phyloP scores from a whole-genome alignment of 2,888 invertebrate species.

The Xestia c-nigrum region DNA sequence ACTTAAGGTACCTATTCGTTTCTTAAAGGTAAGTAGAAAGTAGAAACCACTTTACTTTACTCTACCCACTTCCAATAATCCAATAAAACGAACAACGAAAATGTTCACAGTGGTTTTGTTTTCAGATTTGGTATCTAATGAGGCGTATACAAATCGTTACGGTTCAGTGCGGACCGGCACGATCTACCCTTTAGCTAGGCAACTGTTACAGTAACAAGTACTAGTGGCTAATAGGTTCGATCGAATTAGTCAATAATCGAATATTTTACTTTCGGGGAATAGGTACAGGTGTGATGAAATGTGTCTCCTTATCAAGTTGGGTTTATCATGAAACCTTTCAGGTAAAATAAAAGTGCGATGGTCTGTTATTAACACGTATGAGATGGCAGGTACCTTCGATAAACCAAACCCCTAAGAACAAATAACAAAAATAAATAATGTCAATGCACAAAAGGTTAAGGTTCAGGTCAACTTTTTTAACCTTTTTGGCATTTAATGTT shows the following conservation, averaged over 20 bases:
- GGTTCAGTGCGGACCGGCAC: conserved; percentile 59
- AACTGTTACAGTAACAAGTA: conserved; percentile 39
- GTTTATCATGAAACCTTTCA: neutral
- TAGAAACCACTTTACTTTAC: conserved; percentile 15
- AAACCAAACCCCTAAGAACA: conserved; percentile 11
- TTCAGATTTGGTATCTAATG: conserved; percentile 58
- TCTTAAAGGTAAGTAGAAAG: conserved; percentile 34
- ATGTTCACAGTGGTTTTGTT: conserved; percentile 51
- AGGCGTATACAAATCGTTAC: conserved; percentile 59
- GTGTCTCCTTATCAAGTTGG: neutral
- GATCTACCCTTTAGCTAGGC: conserved; percentile 54
- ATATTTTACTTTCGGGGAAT: neutral
- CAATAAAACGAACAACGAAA: conserved; percentile 45
- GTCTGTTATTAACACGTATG: conserved; percentile 1
- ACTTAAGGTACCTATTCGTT: conserved; percentile 41
- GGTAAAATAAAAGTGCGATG: neutral
- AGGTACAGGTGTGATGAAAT: neutral
- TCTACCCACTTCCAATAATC: conserved; percentile 48
- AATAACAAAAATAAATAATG: conserved; percentile 31
- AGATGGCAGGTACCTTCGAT: neutral
- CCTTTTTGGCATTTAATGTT: conserved; percentile 27
- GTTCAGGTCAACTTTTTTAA: conserved; percentile 33
- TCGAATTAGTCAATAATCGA: conserved; percentile 16
- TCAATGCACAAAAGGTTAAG: conserved; percentile 31
- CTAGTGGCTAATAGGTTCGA: conserved; percentile 27